Conservation (phyloP, 2,797 vertebrate genomes). For the Sebastes jordani region DNA sequence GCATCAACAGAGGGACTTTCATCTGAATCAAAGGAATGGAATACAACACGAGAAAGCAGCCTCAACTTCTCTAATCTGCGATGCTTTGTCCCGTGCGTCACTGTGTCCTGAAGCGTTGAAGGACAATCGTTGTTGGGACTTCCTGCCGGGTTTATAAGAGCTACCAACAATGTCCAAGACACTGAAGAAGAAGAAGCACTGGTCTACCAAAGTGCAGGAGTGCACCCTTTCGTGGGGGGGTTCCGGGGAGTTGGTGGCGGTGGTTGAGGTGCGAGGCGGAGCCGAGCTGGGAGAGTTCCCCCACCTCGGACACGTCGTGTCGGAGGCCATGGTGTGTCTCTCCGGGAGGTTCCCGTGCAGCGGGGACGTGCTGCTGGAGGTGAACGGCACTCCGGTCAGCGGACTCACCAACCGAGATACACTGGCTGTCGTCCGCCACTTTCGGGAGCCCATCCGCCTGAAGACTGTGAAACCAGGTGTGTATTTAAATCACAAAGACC, state of each 20-base stretch:
- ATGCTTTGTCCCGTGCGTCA: conserved; percentile 60
- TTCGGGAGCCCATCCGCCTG: conserved; percentile 92
- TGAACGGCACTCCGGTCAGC: conserved; percentile 96
- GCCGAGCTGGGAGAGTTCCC: conserved; percentile 93
- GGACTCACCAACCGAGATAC: conserved; percentile 96
- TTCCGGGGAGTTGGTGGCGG: conserved; percentile 83
- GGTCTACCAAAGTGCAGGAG: conserved; percentile 95
- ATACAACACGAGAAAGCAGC: conserved; percentile 16
- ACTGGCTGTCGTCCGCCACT: conserved; percentile 94
- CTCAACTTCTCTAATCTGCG: conserved; percentile 45
- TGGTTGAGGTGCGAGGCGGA: conserved; percentile 86
- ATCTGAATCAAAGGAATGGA: conserved; percentile 49
- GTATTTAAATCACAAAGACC: conserved; percentile 27
- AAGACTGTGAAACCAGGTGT: conserved; percentile 95
- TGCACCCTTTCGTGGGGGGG: conserved; percentile 89
- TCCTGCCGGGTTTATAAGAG: conserved; percentile 15
- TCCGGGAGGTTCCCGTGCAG: conserved; percentile 85
- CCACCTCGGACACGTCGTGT: conserved; percentile 83
- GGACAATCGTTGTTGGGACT: conserved; percentile 50
- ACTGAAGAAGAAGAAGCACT: conserved; percentile 96
- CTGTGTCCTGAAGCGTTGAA: conserved; percentile 52
- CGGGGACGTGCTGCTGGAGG: conserved; percentile 95
- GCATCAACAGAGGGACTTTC: background rate
- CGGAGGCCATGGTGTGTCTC: conserved; percentile 79
- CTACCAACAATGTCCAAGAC: conserved; percentile 90